phyloP scores from a whole-genome alignment of 2,888 invertebrate genomes.

The Autographa pulchrina region DNA sequence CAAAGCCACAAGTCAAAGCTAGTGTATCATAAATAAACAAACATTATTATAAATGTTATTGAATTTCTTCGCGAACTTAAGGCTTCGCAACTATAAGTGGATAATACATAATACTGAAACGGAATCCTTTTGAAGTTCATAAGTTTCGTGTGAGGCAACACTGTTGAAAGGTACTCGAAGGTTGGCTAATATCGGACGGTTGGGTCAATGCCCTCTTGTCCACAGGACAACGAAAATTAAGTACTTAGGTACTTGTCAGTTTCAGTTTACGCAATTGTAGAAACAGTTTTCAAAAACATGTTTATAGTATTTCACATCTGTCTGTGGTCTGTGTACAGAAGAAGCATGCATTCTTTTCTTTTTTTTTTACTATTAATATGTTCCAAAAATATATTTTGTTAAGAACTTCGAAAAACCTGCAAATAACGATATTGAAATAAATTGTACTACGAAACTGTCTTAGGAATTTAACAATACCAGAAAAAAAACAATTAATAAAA shows the following conservation, averaged over 20 bases:
- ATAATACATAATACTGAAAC: constrained; percentile 62
- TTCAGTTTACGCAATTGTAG: neutral
- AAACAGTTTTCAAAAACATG: neutral
- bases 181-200: constrained; percentile 46
- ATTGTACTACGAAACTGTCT: neutral
- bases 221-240: constrained; percentile 25
- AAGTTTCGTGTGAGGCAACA: constrained; percentile 49
- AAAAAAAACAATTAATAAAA: constrained; percentile 15
- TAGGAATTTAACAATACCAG: neutral
- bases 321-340: no score
- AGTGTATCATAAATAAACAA: neutral
- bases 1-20: neutral
- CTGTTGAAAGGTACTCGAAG: constrained; percentile 56
- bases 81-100: constrained; percentile 51
- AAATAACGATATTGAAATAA: no score
- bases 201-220: constrained; percentile 46
- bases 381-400: no score
- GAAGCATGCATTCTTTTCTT: no score
- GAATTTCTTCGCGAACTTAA: constrained; percentile 35
- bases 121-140: constrained; percentile 47
- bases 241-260: neutral
- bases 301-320: no score
- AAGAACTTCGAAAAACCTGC: no score
- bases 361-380: no score
- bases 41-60: neutral